phyloP scores from a whole-genome alignment of 2,797 vertebrate species.

The Podargus strigoides region DNA sequence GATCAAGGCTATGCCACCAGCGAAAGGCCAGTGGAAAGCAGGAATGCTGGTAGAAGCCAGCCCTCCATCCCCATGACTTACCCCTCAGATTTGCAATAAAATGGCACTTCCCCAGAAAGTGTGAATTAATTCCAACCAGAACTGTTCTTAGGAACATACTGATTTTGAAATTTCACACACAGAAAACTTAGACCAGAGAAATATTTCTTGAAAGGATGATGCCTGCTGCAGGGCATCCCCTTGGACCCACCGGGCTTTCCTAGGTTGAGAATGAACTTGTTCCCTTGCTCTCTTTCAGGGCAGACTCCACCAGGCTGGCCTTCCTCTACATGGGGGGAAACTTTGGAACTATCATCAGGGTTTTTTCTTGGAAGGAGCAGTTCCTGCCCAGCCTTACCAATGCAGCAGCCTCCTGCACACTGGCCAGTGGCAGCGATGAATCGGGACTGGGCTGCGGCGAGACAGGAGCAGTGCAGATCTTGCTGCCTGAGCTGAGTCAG shows the following conservation, averaged over 20 bases:
- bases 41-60: not conserved
- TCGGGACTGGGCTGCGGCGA: fast-evolving
- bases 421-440: not conserved
- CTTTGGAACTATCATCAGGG: not conserved
- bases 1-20: not conserved
- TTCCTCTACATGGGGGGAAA: fast-evolving
- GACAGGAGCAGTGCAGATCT: not conserved
- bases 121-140: not conserved
- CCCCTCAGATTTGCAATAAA: not conserved
- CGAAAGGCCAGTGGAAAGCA: not conserved
- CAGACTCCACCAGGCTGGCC: not conserved
- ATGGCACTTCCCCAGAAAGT: fast-evolving
- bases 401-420: not conserved
- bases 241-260: not conserved
- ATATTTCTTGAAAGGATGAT: not conserved
- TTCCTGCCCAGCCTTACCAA: not conserved
- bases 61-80: fast-evolving
- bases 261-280: not conserved
- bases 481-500: not conserved
- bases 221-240: not conserved
- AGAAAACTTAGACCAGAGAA: not conserved
- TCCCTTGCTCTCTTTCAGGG: not conserved
- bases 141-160: not conserved
- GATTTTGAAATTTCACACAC: not conserved
- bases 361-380: not conserved